These are phyloP conservation scores for Podarcis muralis DNA, from an alignment of 2,113 vertebrate species.

Conservation along the genomic window DNA sequence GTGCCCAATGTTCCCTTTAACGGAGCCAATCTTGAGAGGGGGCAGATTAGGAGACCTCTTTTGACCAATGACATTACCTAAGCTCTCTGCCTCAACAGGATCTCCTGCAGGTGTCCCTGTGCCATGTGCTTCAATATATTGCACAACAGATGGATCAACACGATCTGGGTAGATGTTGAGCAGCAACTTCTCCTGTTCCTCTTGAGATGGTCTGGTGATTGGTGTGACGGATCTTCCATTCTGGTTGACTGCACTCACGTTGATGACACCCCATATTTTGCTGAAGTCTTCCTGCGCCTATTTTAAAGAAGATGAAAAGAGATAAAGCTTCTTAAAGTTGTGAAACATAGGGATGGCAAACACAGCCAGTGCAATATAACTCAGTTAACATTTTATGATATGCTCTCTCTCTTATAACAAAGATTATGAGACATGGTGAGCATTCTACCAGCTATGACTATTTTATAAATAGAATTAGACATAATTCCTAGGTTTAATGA, in stretches of 20 bases:
- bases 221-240: constrained; percentile 77
- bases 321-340: constrained; percentile 31
- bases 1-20: constrained; percentile 87
- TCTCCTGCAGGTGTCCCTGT: constrained; percentile 84
- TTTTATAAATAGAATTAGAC: neutral
- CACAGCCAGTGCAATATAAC: neutral
- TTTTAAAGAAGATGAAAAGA: constrained; percentile 71
- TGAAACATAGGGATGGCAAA: neutral
- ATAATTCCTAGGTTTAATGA: neutral
- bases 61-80: constrained; percentile 75
- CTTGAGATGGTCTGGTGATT: constrained; percentile 80
- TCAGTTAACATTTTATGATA: neutral
- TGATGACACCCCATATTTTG: constrained; percentile 85
- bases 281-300: constrained; percentile 80
- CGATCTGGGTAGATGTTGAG: constrained; percentile 73
- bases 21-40: constrained; percentile 78
- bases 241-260: constrained; percentile 81
- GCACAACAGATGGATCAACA: constrained; percentile 74
- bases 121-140: constrained; percentile 86
- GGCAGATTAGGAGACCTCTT: constrained; percentile 60
- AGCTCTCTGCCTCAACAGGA: constrained; percentile 76
- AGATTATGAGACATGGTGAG: neutral
- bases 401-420: neutral
- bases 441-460: neutral
- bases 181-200: constrained; percentile 81